Base-by-base conservation (phyloP, 2,113 vertebrate genomes). In the Ceyx melanurus region DNA sequence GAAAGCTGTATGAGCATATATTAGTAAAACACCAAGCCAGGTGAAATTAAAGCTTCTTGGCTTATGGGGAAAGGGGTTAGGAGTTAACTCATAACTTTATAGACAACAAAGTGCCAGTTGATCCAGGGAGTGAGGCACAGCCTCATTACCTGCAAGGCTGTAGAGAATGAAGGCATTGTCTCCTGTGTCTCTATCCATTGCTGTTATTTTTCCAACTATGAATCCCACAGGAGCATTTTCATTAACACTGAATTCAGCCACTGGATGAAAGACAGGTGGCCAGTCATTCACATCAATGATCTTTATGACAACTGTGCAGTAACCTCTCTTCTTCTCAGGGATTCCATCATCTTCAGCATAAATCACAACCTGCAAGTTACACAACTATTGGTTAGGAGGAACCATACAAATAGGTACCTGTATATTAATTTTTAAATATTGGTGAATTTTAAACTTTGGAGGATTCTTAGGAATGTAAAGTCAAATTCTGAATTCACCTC, bases 141-240 rank as follows among this genome's bases (percentile, higher is more conserved):
- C 21, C 67, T 40, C 40, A 61, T 92, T 97, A 97, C 97, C 97
- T 95, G 79, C 50, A 26, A 97, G 90, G 17, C 54, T 89, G 6
- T 97, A 97, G 0, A 92, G 29, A 71, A 97, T 19, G 65, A 97
- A 97, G 60, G 94, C 96, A 61, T 97, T 96, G 85, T 97, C 95
- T 89, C 95, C 96, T 5, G 40, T 85, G 72, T 97, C 97, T 81
- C 87, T 82, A 82, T 97, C 97, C 1, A 75, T 95, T 79, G 96
- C 95, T 65, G 82, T 94, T 58, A 97, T 13, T 92, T 93, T 97
- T 60, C 96, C 97, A 60, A 97, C 78, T 29, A 33, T 15, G 37
- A 90, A 96, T 51, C 95, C 97, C 61, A 75, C 74, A 12, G 94
- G 93, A 2, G 20, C 25, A 0, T 96, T 97, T 88, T 97, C 97